Evolutionary conservation across 2,888 invertebrate genomes (phyloP).

Genomic region (Shargacucullia verbasci): DNA sequence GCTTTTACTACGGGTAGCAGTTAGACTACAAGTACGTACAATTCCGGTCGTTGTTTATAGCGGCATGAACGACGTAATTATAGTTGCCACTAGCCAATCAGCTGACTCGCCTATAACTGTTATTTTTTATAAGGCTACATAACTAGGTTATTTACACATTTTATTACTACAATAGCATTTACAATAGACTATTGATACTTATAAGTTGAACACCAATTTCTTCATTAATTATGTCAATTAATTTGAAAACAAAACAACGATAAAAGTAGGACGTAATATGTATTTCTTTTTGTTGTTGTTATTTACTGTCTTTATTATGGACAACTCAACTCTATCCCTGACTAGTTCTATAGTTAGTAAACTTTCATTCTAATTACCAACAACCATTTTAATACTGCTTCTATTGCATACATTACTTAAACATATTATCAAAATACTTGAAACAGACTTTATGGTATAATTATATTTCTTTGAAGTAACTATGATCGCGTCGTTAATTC

Average conservation of each 20-base stretch:
- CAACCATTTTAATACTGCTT: not conserved
- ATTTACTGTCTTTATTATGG: no score
- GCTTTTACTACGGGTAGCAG: slow-evolving; percentile 61
- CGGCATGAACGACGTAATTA: slow-evolving; percentile 70
- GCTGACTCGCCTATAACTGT: slow-evolving; percentile 61
- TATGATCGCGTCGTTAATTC: slow-evolving; percentile 50
- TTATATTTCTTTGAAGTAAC: slow-evolving; percentile 15
- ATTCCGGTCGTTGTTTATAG: slow-evolving; percentile 73
- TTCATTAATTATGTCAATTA: not conserved
- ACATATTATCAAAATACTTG: slow-evolving; percentile 9
- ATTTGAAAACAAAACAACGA: not conserved
- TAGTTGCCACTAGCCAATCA: slow-evolving; percentile 63
- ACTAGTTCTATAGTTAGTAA: no score
- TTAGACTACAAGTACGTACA: slow-evolving; percentile 51
- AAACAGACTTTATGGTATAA: slow-evolving; percentile 20
- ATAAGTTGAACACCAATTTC: no score
- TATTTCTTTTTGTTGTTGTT: no score
- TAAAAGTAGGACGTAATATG: no score
- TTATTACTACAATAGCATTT: slow-evolving; percentile 6
- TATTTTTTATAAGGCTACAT: slow-evolving; percentile 18
- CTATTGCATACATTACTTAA: not conserved
- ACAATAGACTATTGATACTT: not conserved
- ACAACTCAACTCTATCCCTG: not conserved
- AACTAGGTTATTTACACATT: slow-evolving; percentile 13
- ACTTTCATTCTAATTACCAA: no score